Evolutionary conservation across 2,888 invertebrate genomes (phyloP).

Genomic region (Cordilura impudica): DNA sequence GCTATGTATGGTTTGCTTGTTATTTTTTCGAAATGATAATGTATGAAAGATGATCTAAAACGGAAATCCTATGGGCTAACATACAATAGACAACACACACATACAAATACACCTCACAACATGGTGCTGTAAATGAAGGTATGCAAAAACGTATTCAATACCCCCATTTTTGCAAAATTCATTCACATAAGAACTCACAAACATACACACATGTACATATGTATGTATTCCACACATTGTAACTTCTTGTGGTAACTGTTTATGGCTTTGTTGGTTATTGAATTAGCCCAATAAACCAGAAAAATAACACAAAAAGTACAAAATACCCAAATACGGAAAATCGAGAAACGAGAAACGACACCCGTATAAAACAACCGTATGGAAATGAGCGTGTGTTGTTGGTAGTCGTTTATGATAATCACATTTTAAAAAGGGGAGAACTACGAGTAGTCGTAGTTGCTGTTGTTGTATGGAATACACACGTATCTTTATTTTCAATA

Average conservation of each 20-base stretch:
- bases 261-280: constrained; percentile 76
- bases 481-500: background rate
- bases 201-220: constrained; percentile 52
- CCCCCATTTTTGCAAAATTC: constrained; percentile 40
- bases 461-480: background rate
- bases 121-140: constrained; percentile 19
- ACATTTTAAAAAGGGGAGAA: constrained; percentile 23
- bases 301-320: constrained; percentile 74
- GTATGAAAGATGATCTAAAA: constrained; percentile 72
- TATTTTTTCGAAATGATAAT: constrained; percentile 53
- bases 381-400: background rate
- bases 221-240: constrained; percentile 60
- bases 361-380: constrained; percentile 35
- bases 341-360: constrained; percentile 8
- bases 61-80: constrained; percentile 75
- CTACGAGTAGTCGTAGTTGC: constrained; percentile 8
- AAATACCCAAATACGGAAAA: constrained; percentile 2
- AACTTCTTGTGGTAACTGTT: constrained; percentile 66
- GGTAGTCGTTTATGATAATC: constrained; percentile 28
- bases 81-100: constrained; percentile 11
- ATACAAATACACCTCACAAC: background rate
- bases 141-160: constrained; percentile 17
- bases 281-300: constrained; percentile 79
- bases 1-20: constrained; percentile 62
- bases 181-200: no score